Base-by-base conservation (phyloP, 1,140 invertebrate genomes). In the Oedothorax gibbosus region DNA sequence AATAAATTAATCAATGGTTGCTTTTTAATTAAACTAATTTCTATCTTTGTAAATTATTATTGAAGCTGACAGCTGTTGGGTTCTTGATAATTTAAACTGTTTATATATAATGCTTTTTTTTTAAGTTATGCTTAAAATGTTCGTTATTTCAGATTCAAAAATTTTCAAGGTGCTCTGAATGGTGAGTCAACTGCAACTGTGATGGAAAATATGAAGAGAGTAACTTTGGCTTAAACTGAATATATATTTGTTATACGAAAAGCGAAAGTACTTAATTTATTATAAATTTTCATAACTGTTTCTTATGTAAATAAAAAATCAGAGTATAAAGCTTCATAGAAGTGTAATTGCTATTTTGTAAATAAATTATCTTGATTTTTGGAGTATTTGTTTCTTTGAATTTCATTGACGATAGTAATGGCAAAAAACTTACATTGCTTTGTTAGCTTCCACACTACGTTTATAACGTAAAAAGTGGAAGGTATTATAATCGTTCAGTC, bases 91-190 rank as follows among this genome's bases (percentile, higher is more conserved):
- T 35, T 35, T 35, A 35, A 35, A 5, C 1, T 35, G 35, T 35
- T 35, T 35, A 2, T 35, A 5, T 35, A 35, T 35, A 5, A 35
- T 35, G 35, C 5, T 35, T 1, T 35, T 35, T 35, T 35, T 35
- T 5, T 35, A 35, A 35, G 35, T 35, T 35, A 35, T 35, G 35
- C 1, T 35, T 35, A 35, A 35, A 35, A 35, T 35, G 14, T 7
- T 75, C 54, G 7, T 21, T 56, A 21, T 78, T 80, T 57, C 54
- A 80, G 78, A 12, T 80, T 80, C 50, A 54, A 69, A 60, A 69
- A 60, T 50, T 71, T 80, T 60, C 66, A 71, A 50, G 18, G 21
- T 50, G n/a, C 7, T 7, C 50, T 57, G 50, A 71, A 56, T 69
- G 78, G 66, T 50, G 78, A 71, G 18, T 0, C 65, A 21, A 54